Conservation (phyloP, 2,888 invertebrate species). For the Plemyria rubiginata region DNA sequence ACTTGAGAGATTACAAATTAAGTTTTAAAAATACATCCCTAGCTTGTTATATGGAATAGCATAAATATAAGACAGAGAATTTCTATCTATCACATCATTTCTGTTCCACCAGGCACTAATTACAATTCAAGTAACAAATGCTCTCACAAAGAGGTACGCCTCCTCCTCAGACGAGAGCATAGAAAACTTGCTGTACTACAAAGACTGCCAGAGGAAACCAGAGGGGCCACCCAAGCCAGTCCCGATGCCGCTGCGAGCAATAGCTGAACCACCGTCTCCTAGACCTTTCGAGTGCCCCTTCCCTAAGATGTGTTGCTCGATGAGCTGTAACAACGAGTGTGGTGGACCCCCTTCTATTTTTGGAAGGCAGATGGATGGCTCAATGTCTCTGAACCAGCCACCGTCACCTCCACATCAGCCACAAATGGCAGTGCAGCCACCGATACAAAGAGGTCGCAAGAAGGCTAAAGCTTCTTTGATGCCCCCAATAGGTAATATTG, state of each 20-base stretch:
- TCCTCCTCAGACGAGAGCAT: slow-evolving; percentile 71
- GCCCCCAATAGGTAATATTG: slow-evolving; percentile 35
- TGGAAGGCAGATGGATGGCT: slow-evolving; percentile 43
- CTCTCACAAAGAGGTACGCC: slow-evolving; percentile 47
- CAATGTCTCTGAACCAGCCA: slow-evolving; percentile 31
- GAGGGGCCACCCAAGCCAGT: slow-evolving; percentile 7
- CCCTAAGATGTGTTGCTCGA: slow-evolving; percentile 71
- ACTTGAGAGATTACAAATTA: no score
- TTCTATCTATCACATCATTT: slow-evolving; percentile 23
- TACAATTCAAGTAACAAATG: slow-evolving; percentile 51
- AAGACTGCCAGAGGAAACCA: slow-evolving; percentile 64
- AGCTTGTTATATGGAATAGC: no score
- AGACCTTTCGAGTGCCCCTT: slow-evolving; percentile 51
- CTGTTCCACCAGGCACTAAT: slow-evolving; percentile 57
- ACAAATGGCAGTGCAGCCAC: slow-evolving; percentile 34
- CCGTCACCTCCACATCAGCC: slow-evolving; percentile 29
- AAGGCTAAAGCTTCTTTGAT: slow-evolving; percentile 47
- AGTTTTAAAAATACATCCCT: no score
- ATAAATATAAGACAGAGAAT: no score
- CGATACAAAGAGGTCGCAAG: slow-evolving; percentile 47
- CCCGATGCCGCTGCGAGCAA: slow-evolving; percentile 1
- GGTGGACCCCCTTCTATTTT: slow-evolving; percentile 31
- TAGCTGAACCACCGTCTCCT: slow-evolving; percentile 32
- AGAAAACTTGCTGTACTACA: slow-evolving; percentile 73
- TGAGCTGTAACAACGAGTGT: slow-evolving; percentile 69